Evolutionary conservation across 2,113 vertebrate genomes (phyloP), one percentile per base, ranked within the genome.

Genomic region (Hemibates koningsi): DNA sequence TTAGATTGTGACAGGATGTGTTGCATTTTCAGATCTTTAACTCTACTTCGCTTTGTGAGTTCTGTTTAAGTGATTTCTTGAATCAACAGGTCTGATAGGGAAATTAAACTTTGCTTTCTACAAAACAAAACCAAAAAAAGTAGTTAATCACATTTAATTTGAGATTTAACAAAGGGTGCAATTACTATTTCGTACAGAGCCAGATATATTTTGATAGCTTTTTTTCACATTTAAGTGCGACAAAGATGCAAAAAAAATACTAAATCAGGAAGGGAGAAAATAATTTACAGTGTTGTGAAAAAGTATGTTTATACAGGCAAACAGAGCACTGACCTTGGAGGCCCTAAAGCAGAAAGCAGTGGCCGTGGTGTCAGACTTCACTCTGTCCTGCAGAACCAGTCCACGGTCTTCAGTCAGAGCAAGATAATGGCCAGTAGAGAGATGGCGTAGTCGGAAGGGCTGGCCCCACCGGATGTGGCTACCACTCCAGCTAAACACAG

Each of bases 401-500:
- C 98, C 98, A 52, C 97, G 96, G 66, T 99, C 98, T 88, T 99
- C 97, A 14, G 96, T 97, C 88, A 98, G 94, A 83, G 97, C 97
- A 94, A 99, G 95, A 93, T 99, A 99, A 81, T 97, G 97, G 36
- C 98, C 98, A 8, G 98, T 98, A 38, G 98, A 98, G 80, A 99
- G 97, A 82, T 99, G 98, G 29, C 98, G 96, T 17, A 99, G 97
- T 48, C 98, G 97, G 93, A 99, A 99, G 50, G 98, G 95, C 85
- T 99, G 98, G 85, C 98, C 98, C 98, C 98, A 99, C 48, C 97
- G 97, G 84, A 99, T 96, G 84, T 99, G 97, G 93, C 98, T 99
- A 43, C 98, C 97, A 86, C 98, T 98, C 98, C 98, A 99, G 90
- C 98, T 99, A 78, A 32, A 93, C 81, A 17, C 54, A 27, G 92